Conservation (phyloP, 2,888 invertebrate species). For the Dryocosmus kuriphilus region DNA sequence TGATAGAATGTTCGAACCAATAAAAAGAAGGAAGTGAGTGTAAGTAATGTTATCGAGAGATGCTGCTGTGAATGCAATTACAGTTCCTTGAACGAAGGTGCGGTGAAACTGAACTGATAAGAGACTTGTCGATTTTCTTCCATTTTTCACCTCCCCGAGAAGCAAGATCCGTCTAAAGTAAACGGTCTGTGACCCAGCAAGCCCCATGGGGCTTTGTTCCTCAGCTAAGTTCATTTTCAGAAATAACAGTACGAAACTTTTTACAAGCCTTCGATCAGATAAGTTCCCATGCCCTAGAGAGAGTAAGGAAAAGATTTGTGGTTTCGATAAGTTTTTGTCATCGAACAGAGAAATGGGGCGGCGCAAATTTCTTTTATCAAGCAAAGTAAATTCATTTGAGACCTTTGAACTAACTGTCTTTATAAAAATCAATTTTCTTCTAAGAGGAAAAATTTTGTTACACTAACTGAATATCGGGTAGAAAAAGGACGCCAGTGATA, state of each 20-base stretch:
- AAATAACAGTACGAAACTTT: slow-evolving; percentile 63
- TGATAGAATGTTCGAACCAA: neutral
- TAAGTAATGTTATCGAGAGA: neutral
- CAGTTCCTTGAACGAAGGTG: slow-evolving; percentile 34
- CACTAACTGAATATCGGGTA: neutral
- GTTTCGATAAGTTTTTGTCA: slow-evolving; percentile 57
- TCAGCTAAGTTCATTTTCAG: slow-evolving; percentile 63
- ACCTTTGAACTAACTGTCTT: slow-evolving; percentile 3
- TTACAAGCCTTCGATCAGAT: slow-evolving; percentile 63
- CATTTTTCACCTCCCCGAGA: slow-evolving; percentile 42
- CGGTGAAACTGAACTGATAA: slow-evolving; percentile 48
- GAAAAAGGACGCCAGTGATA: neutral
- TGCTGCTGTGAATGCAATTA: slow-evolving; percentile 42
- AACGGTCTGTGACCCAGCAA: slow-evolving; percentile 45
- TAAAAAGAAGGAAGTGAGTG: neutral
- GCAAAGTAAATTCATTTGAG: neutral
- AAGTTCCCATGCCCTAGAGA: slow-evolving; percentile 56
- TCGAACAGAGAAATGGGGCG: neutral
- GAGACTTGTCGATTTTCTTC: slow-evolving; percentile 40
- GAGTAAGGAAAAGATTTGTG: slow-evolving; percentile 52
- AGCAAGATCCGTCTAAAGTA: slow-evolving; percentile 31
- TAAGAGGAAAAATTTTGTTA: too few relatives aligned
- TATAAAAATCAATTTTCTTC: neutral
- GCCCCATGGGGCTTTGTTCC: slow-evolving; percentile 53
- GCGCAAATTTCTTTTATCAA: neutral